Conservation (phyloP, 2,888 invertebrate species). For the Ferrisia virgata region DNA sequence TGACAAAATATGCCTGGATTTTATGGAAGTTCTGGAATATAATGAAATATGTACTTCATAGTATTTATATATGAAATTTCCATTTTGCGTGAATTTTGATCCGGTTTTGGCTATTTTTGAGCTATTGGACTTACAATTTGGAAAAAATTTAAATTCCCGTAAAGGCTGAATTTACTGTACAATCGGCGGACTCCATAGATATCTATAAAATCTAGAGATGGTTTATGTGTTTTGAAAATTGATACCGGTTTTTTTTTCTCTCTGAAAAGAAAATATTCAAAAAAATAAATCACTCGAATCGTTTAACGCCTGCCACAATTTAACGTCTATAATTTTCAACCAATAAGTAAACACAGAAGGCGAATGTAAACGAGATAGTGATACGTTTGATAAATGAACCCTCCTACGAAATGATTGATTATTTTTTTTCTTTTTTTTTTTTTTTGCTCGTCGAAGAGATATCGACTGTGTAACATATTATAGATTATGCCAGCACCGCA, state of each 20-base stretch:
- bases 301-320: slow-evolving; percentile 1
- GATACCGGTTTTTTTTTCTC: background rate
- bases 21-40: too few species aligned
- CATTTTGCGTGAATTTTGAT: too few species aligned
- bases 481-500: too few species aligned
- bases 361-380: background rate
- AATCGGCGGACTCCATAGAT: too few species aligned
- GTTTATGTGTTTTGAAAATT: background rate
- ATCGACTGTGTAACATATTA: background rate
- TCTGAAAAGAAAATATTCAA: background rate
- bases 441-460: background rate
- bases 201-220: background rate
- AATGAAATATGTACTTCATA: too few species aligned
- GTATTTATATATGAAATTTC: too few species aligned
- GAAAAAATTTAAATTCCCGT: background rate
- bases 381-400: background rate
- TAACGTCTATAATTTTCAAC: slow-evolving; percentile 4
- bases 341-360: slow-evolving; percentile 5
- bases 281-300: background rate
- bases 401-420: background rate
- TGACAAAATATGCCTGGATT: too few species aligned
- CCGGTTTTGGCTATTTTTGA: background rate
- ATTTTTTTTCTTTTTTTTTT: background rate
- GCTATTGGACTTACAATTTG: too few species aligned
- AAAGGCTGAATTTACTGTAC: background rate